These are phyloP conservation scores for Paracanthobrama guichenoti DNA, from an alignment of 2,113 vertebrate genomes.

Conservation along the genomic window DNA sequence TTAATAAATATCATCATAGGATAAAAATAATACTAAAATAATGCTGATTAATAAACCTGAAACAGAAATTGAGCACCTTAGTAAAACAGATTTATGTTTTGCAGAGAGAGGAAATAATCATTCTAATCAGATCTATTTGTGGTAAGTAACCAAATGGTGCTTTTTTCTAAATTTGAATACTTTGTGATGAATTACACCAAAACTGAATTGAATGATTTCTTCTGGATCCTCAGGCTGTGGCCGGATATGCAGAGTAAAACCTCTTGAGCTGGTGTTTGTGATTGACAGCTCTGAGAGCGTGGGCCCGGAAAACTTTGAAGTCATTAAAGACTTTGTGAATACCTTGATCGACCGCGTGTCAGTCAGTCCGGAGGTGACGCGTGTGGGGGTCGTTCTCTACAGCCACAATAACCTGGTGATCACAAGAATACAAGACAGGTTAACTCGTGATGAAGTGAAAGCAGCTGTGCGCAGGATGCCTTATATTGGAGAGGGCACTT, in stretches of 20 bases:
- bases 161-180: background rate
- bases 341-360: slow-evolving; percentile 75
- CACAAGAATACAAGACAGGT: slow-evolving; percentile 71
- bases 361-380: slow-evolving; percentile 59
- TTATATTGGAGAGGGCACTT: slow-evolving; percentile 85
- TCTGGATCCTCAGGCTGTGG: slow-evolving; percentile 77
- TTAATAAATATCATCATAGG: too few relatives aligned
- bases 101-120: slow-evolving; percentile 85
- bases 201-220: background rate
- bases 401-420: slow-evolving; percentile 79
- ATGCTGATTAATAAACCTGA: too few relatives aligned
- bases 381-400: slow-evolving; percentile 82
- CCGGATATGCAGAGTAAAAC: slow-evolving; percentile 74
- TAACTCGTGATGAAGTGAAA: slow-evolving; percentile 75
- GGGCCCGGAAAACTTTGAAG: slow-evolving; percentile 80
- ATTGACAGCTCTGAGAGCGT: slow-evolving; percentile 90
- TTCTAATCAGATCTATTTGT: slow-evolving; percentile 85
- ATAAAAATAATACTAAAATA: too few relatives aligned
- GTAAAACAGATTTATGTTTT: slow-evolving; percentile 20
- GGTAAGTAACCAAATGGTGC: slow-evolving; percentile 74
- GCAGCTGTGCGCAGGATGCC: slow-evolving; percentile 76
- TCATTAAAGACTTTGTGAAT: slow-evolving; percentile 84
- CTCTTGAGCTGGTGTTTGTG: slow-evolving; percentile 86
- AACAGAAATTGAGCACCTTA: too few relatives aligned
- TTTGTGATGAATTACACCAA: background rate